Base-by-base conservation (phyloP, 2,888 invertebrate genomes). In the Bunonema sp. region DNA sequence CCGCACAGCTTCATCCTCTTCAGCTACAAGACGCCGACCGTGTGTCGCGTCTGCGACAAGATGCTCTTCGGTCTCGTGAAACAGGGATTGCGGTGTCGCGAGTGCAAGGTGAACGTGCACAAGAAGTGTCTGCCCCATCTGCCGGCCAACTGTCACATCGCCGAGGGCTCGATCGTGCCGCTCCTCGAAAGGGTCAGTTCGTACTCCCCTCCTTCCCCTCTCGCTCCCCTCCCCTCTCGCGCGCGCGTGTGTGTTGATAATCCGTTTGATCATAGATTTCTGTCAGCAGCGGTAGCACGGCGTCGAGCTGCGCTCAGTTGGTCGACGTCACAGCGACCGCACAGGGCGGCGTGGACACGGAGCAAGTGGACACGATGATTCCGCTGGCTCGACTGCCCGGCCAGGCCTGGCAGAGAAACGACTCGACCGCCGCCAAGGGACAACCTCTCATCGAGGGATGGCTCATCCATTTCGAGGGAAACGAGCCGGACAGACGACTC, bases 81-180 rank as follows among this genome's bases (percentile, higher is more conserved):
- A 42, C 68, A 68, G 37, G 68, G 68, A 1, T 45, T 67, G 29
- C 59, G 64, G 44, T 68, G 68, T 44, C 45, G 67, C 3, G 68
- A 68, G 42, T 68, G 68, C 45, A 57, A 61, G 20, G 58, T 65
- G 31, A 69, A 67, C 34, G 65, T 64, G 8, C 68, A 68, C 46
- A 58, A 59, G 39, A 64, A 63, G 39, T 68, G 68, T 46, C 61
- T 61, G 23, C 44, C 39, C 26, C 48, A 49, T 20, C 41, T 67
- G 24, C 50, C 54, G 2, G 44, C 44, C 34, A 63, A 68, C 44
- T 68, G 69, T 47, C 56, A 55, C 5, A 41, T 63, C 5, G 46
- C 54, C 2, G 61, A 61, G 22, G 47, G 40, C 30, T 47, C 45
- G 1, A 50, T 59, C 18, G 37, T 37, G 19, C 41, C 52, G 5